A percentile compares a stretch with the other conserved stretches of the same genome.
Evolutionary conservation across 1,140 invertebrate species (phyloP).

Genomic region (Melitaea cinxia): DNA sequence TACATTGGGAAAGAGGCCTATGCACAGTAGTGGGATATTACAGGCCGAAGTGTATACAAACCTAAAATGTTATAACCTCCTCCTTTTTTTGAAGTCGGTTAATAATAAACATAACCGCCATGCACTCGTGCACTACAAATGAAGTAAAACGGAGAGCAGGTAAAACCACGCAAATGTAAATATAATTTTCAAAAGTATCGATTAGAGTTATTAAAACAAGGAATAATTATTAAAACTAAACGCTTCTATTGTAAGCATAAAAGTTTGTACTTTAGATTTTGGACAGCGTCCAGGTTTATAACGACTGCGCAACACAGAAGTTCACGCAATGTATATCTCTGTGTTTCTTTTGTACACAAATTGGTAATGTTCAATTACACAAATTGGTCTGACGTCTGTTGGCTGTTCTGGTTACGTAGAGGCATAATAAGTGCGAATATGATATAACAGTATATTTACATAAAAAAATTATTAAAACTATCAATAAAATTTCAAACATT

Average conservation of each 20-base stretch:
- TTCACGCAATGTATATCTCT: conserved; percentile 5
- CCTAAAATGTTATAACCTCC: too few species aligned
- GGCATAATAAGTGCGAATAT: background rate
- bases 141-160: too few species aligned
- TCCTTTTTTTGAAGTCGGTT: too few species aligned
- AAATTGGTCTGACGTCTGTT: background rate
- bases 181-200: background rate
- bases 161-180: too few species aligned
- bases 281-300: conserved; percentile 17
- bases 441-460: background rate
- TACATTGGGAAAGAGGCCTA: too few species aligned
- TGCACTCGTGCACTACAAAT: too few species aligned
- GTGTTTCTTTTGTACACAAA: conserved; percentile 10
- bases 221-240: conserved; percentile 1
- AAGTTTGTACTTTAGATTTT: conserved; percentile 20
- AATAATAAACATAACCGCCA: too few species aligned
- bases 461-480: background rate
- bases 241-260: conserved; percentile 10
- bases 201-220: background rate
- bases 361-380: background rate
- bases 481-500: too few species aligned
- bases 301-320: conserved; percentile 23
- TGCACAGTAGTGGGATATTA: too few species aligned
- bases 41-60: too few species aligned
- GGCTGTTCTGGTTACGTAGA: background rate